A percentile compares a stretch with the other conserved stretches of the same genome.
phyloP scores from a whole-genome alignment of 1,140 invertebrate species.

The Anoplolepis gracilipes region DNA sequence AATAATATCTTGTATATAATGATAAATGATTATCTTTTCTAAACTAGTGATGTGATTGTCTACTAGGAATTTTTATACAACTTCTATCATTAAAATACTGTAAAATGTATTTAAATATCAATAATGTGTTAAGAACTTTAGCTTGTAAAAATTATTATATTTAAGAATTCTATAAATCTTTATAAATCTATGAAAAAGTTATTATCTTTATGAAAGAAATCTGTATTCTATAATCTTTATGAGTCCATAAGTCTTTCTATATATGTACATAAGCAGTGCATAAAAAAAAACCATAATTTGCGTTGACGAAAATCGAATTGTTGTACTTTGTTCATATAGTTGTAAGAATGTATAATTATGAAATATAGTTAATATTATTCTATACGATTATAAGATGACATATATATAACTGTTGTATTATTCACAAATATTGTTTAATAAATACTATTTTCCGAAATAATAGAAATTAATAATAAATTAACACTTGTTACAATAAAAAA shows the following conservation, averaged over 20 bases:
- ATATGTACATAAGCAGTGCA: no score
- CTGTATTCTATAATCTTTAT: neutral
- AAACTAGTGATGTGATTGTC: constrained; percentile 6
- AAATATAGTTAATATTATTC: neutral
- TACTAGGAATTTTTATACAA: constrained; percentile 38
- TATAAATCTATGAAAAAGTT: neutral
- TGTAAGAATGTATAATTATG: neutral
- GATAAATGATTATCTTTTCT: constrained; percentile 8
- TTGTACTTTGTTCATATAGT: neutral
- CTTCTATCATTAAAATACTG: constrained; percentile 20
- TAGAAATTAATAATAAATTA: neutral
- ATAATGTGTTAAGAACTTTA: neutral
- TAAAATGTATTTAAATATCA: constrained; percentile 28
- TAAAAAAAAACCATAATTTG: neutral
- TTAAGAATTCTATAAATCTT: constrained; percentile 11
- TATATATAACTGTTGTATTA: constrained; percentile 11
- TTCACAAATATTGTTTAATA: constrained; percentile 37
- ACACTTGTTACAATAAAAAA: neutral
- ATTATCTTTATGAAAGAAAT: neutral
- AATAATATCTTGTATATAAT: constrained; percentile 10
- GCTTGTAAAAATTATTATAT: constrained; percentile 18
- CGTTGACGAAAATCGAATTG: neutral
- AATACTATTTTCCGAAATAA: constrained; percentile 39
- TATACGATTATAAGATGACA: constrained; percentile 3
- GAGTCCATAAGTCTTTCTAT: no score